Percentiles rank a stretch among this genome's conserved stretches.
Evolutionary conservation across 2,888 invertebrate species (phyloP).

Genomic region (Furcula furcula): DNA sequence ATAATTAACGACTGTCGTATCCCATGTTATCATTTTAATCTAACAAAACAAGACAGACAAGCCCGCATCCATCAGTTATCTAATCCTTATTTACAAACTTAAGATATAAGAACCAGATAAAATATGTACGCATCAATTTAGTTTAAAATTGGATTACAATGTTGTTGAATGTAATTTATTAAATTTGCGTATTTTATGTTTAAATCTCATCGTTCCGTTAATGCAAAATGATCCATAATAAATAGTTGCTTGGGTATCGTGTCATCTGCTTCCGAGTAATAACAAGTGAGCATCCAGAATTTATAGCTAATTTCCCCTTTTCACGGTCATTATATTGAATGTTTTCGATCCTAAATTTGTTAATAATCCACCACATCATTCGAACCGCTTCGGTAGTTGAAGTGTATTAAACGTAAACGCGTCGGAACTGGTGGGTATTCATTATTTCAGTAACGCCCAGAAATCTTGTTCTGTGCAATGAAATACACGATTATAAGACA

Average conservation of each 20-base stretch:
- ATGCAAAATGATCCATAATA: not conserved
- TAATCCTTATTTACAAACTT: not conserved
- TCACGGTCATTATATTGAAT: constrained; percentile 54
- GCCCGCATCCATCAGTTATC: not conserved
- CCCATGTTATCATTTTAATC: not conserved
- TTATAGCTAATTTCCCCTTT: constrained; percentile 52
- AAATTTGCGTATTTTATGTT: no score
- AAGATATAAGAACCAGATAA: no score
- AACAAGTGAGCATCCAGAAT: constrained; percentile 41
- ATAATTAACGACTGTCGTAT: no score
- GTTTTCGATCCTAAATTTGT: constrained; percentile 54
- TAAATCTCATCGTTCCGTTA: not conserved
- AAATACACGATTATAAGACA: constrained; percentile 59
- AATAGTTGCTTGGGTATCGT: constrained; percentile 1
- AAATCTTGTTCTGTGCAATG: constrained; percentile 52
- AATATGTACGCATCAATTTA: no score
- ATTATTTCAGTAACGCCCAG: constrained; percentile 56
- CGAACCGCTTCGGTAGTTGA: constrained; percentile 55
- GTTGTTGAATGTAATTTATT: no score
- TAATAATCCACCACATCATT: constrained; percentile 50
- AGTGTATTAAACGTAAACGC: constrained; percentile 63
- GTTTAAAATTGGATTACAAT: no score
- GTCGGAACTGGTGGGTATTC: constrained; percentile 53
- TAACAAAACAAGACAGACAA: not conserved
- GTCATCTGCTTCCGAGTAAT: constrained; percentile 50